These are phyloP conservation scores for Ormyrus rosae DNA, from an alignment of 2,888 invertebrate species.

Conservation along the genomic window DNA sequence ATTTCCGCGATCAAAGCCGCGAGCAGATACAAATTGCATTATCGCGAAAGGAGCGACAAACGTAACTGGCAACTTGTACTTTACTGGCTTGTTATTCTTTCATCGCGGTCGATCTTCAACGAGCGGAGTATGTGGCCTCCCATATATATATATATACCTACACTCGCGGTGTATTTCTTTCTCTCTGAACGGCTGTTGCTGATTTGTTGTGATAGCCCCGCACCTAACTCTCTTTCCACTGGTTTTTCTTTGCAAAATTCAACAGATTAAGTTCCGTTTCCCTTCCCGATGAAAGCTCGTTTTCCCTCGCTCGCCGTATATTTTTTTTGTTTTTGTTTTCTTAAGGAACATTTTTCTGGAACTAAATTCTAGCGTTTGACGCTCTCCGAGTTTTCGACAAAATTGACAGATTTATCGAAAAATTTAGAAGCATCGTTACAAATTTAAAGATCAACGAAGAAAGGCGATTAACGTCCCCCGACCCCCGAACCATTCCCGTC, in stretches of 20 bases:
- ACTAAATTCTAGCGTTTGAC: no score
- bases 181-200: slow-evolving; percentile 5
- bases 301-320: background rate
- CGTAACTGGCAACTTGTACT: slow-evolving; percentile 21
- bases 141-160: background rate
- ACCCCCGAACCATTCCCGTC: no score
- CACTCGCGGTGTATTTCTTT: background rate
- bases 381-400: no score
- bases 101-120: background rate
- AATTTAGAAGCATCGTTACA: no score
- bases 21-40: background rate
- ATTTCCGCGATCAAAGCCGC: slow-evolving; percentile 10
- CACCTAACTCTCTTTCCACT: background rate
- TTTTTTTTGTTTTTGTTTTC: background rate
- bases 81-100: slow-evolving; percentile 29
- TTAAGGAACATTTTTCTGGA: no score
- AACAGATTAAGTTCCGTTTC: slow-evolving; percentile 15
- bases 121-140: background rate
- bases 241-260: slow-evolving; percentile 5
- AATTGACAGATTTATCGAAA: no score
- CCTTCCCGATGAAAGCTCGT: background rate
- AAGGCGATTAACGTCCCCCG: no score
- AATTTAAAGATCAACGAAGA: no score
- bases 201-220: slow-evolving; percentile 32
- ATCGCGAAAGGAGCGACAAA: slow-evolving; percentile 3